phyloP scores from a whole-genome alignment of 2,888 invertebrate species.

The Torymus auratus region DNA sequence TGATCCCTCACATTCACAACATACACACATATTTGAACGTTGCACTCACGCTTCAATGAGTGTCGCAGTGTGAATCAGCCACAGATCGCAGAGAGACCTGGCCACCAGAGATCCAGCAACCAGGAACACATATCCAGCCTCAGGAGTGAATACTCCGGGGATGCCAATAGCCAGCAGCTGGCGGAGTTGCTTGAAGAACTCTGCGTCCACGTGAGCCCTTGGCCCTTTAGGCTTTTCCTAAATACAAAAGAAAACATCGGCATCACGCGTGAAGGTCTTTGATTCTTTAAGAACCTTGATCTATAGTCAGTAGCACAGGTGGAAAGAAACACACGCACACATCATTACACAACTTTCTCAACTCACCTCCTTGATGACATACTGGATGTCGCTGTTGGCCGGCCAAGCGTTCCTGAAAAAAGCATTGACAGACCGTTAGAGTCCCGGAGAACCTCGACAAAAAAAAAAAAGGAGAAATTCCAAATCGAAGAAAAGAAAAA shows the following conservation, averaged over 20 bases:
- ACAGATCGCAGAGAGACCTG: conserved; percentile 96
- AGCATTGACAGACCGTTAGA: neutral
- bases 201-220: conserved; percentile 87
- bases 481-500: no score
- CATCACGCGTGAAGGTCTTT: no score
- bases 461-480: conserved; percentile 5
- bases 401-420: conserved; percentile 78
- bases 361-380: conserved; percentile 84
- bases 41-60: conserved; percentile 90
- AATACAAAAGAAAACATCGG: conserved; percentile 15
- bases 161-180: conserved; percentile 81
- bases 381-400: conserved; percentile 87
- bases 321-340: no score
- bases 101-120: conserved; percentile 90
- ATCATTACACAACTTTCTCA: neutral
- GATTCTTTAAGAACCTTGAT: no score
- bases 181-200: conserved; percentile 85
- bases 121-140: conserved; percentile 84
- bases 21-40: neutral
- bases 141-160: conserved; percentile 87
- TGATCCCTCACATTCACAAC: neutral
- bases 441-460: no score
- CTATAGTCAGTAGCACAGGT: no score
- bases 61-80: conserved; percentile 97
- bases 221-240: conserved; percentile 77